These are phyloP conservation scores for Trissoscelio sp. DNA, from an alignment of 2,888 invertebrate genomes.

Conservation along the genomic window DNA sequence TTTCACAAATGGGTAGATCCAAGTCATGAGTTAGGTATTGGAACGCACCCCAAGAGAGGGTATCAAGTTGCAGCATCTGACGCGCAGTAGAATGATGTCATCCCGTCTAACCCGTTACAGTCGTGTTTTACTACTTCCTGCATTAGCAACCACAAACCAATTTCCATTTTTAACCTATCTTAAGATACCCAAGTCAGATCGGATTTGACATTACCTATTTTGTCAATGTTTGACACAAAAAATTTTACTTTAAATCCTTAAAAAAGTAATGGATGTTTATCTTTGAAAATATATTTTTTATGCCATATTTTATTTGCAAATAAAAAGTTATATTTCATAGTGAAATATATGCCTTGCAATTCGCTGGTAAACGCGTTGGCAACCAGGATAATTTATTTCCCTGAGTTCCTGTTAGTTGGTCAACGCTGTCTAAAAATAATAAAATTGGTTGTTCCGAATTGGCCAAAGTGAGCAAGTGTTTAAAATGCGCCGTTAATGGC, in stretches of 20 bases:
- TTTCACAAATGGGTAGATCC: constrained; percentile 41
- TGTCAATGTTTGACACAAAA: not conserved
- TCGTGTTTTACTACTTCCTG: constrained; percentile 46
- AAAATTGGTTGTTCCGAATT: constrained; percentile 93
- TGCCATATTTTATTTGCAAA: not conserved
- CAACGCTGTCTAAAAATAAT: constrained; percentile 97
- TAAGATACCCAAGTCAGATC: not conserved
- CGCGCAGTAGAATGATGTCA: constrained; percentile 46
- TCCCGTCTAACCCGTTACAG: constrained; percentile 43
- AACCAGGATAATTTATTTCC: constrained; percentile 98
- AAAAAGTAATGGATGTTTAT: too few relatives aligned
- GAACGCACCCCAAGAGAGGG: constrained; percentile 53
- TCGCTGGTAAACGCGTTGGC: constrained; percentile 93
- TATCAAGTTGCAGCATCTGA: constrained; percentile 53
- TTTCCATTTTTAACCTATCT: constrained; percentile 37
- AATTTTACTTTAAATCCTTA: too few relatives aligned
- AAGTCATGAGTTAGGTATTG: constrained; percentile 50
- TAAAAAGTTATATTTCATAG: too few relatives aligned
- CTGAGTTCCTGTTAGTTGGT: constrained; percentile 97
- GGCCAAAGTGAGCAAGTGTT: constrained; percentile 94
- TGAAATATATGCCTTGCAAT: constrained; percentile 89
- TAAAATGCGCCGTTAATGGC: constrained; percentile 97
- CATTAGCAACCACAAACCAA: constrained; percentile 32
- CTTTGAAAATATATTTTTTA: not conserved
- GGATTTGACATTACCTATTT: not conserved